Evolutionary conservation across 1,140 invertebrate species (phyloP).

Genomic region (Diabrotica undecimpunctata): DNA sequence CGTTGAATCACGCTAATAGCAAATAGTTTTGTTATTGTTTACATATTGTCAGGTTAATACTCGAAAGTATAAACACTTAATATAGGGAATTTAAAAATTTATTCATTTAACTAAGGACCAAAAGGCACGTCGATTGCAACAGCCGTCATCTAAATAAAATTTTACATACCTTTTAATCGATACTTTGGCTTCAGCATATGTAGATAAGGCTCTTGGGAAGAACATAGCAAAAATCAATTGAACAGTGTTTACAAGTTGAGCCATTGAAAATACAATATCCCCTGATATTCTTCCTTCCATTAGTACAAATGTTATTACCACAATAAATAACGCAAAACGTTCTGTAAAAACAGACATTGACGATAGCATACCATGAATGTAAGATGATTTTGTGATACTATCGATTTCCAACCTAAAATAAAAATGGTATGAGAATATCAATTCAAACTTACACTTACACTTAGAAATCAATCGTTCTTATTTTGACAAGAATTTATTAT

Average conservation of each 20-base stretch:
- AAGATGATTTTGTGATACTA: conserved; percentile 63
- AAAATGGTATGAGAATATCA: conserved; percentile 27
- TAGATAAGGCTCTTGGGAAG: conserved; percentile 53
- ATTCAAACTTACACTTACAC: background rate
- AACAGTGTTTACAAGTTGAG: conserved; percentile 70
- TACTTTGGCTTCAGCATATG: conserved; percentile 55
- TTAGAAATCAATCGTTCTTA: too few species aligned
- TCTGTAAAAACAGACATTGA: conserved; percentile 65
- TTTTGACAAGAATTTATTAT: too few species aligned
- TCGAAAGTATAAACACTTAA: too few species aligned
- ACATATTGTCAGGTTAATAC: too few species aligned
- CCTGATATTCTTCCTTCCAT: conserved; percentile 60
- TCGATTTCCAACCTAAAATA: conserved; percentile 63
- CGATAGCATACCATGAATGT: conserved; percentile 67
- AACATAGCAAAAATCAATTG: conserved; percentile 69
- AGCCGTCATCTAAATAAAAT: too few species aligned
- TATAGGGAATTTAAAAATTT: too few species aligned
- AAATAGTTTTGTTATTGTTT: too few species aligned
- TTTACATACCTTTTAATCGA: conserved; percentile 55
- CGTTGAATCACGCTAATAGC: too few species aligned
- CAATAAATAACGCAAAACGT: conserved; percentile 67
- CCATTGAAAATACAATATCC: conserved; percentile 68
- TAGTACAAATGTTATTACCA: conserved; percentile 65
- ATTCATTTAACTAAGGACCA: too few species aligned
- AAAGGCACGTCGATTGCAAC: too few species aligned